A percentile compares a stretch with the other conserved stretches of the same genome.
phyloP scores from a whole-genome alignment of 2,888 invertebrate species.

The Trypoxylon attenuatum region DNA sequence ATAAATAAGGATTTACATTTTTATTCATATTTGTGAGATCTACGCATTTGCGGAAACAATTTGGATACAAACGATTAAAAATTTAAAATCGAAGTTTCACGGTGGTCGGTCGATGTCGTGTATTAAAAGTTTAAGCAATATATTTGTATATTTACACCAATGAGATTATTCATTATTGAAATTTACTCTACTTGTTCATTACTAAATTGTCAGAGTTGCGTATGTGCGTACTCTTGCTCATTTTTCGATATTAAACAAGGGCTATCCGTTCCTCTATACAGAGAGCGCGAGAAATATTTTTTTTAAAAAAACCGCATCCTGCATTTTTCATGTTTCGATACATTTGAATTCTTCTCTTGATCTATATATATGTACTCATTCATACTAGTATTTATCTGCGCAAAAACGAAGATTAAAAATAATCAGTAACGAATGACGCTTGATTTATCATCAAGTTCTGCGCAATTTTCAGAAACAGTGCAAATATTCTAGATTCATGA shows the following conservation, averaged over 20 bases:
- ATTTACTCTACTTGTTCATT: background rate
- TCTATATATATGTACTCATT: no score
- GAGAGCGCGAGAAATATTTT: no score
- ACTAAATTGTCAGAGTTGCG: conserved; percentile 3
- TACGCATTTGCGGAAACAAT: background rate
- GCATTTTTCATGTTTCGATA: no score
- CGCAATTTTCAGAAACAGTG: no score
- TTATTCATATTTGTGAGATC: background rate
- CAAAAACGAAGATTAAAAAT: no score
- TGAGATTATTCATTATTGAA: conserved; percentile 3
- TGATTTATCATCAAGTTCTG: no score
- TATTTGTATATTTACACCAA: background rate
- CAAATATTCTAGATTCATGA: no score
- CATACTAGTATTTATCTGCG: no score
- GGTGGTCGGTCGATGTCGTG: background rate
- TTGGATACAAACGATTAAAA: conserved; percentile 9
- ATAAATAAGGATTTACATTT: conserved; percentile 2
- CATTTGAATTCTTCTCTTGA: no score
- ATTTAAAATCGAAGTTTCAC: background rate
- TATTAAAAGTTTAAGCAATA: background rate
- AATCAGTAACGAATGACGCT: no score
- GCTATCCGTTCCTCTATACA: background rate
- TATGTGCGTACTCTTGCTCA: conserved; percentile 24
- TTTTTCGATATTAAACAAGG: conserved; percentile 12
- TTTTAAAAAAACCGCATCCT: no score